Conservation (phyloP, 2,888 invertebrate species). For the Cotesia congregata region DNA sequence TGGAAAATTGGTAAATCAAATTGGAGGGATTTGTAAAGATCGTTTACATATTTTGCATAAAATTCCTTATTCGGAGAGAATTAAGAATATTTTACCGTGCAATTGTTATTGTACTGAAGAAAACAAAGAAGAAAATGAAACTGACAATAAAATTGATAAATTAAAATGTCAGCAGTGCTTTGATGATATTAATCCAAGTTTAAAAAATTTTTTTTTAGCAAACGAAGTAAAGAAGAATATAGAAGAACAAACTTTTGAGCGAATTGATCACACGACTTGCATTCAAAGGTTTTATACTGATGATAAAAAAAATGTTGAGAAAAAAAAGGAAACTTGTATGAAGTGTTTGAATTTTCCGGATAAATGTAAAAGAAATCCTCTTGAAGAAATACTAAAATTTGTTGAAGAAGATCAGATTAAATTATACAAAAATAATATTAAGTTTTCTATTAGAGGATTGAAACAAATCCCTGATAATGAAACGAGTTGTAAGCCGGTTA, state of each 20-base stretch:
- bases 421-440: slow-evolving; percentile 29
- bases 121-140: slow-evolving; percentile 9
- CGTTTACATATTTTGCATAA: slow-evolving; percentile 50
- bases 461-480: neutral
- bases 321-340: slow-evolving; percentile 29
- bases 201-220: slow-evolving; percentile 47
- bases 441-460: slow-evolving; percentile 25
- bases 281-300: slow-evolving; percentile 19
- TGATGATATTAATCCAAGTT: slow-evolving; percentile 44
- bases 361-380: slow-evolving; percentile 26
- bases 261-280: slow-evolving; percentile 17
- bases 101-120: slow-evolving; percentile 46
- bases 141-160: slow-evolving; percentile 44
- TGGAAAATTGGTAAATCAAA: slow-evolving; percentile 51
- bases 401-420: slow-evolving; percentile 19
- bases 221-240: slow-evolving; percentile 39
- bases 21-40: slow-evolving; percentile 53
- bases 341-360: slow-evolving; percentile 9
- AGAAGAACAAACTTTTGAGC: slow-evolving; percentile 9
- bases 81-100: slow-evolving; percentile 60
- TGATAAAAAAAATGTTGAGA: slow-evolving; percentile 10
- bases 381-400: slow-evolving; percentile 17
- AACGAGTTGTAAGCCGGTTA: neutral
- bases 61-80: slow-evolving; percentile 34
- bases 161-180: slow-evolving; percentile 47